These are phyloP conservation scores for Sphecodes monilicornis DNA, from an alignment of 2,888 invertebrate species.

Conservation along the genomic window DNA sequence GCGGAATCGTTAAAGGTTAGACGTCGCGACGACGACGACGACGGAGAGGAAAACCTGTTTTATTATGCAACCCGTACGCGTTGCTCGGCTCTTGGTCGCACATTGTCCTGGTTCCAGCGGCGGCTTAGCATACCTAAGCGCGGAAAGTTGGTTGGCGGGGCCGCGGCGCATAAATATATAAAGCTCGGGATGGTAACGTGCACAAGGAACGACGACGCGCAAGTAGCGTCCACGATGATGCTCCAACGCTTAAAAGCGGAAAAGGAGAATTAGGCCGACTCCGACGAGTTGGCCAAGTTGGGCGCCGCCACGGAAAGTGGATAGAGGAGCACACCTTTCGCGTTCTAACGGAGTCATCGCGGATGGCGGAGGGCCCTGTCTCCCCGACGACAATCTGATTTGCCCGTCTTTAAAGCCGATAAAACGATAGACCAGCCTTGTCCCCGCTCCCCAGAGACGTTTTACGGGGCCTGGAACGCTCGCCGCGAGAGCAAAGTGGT, in stretches of 20 bases:
- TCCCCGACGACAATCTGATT: conserved; percentile 34
- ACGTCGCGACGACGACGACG: neutral
- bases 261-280: conserved; percentile 57
- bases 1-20: neutral
- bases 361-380: neutral
- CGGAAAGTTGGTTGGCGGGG: conserved; percentile 20
- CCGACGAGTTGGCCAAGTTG: conserved; percentile 30
- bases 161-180: conserved; percentile 44
- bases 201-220: conserved; percentile 42
- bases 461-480: conserved; percentile 14
- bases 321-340: conserved; percentile 11
- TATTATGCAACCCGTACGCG: conserved; percentile 24
- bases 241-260: conserved; percentile 49
- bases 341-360: conserved; percentile 12
- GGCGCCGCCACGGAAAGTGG: conserved; percentile 19
- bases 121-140: conserved; percentile 24
- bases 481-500: neutral
- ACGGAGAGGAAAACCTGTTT: neutral
- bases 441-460: conserved; percentile 11
- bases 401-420: conserved; percentile 34
- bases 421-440: conserved; percentile 21
- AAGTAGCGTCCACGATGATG: conserved; percentile 57
- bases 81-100: neutral
- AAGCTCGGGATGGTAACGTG: conserved; percentile 27
- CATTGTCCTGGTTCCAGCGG: conserved; percentile 2